Evolutionary conservation across 2,797 vertebrate genomes (phyloP), one percentile per base, ranked within the genome.

Genomic region (Discoglossus pictus): DNA sequence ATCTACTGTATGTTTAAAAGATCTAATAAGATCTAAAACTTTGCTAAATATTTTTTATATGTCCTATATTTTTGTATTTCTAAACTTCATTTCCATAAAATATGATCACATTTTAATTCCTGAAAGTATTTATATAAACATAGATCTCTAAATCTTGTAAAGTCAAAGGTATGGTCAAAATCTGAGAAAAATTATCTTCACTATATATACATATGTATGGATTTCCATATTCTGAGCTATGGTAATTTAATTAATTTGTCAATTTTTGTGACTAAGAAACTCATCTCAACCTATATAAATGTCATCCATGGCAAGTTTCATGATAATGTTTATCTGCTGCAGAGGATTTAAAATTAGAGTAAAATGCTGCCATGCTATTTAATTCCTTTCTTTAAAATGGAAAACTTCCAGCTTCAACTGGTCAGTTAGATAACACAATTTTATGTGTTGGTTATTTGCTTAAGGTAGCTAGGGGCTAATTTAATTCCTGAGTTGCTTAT

Each of bases 251-350:
- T 80, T 83, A 85, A 83, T 88, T 80, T 85, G 76, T 85, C 78
- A 82, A 75, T 12, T 87, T 88, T 87, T 81, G 73, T 80, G 81
- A 79, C 66, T 78, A 80, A 71, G 76, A 86, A 87, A 85, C 73
- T 84, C 82, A 85, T 84, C 80, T 61, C 80, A 84, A 80, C 82
- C 84, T 89, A 88, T 84, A 89, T 88, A 89, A 89, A 90, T 90
- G 89, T 90, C 85, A 91, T 84, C 82, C 86, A 87, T 88, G 84
- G 83, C 82, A 78, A 86, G 81, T 83, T 89, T 86, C 84, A 87
- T 88, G 84, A 87, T 89, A 87, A 88, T 89, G 83, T 87, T 88
- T 88, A 89, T 90, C 83, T 88, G 84, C 85, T 88, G 75, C 81
- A 79, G 80, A 88, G 82, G 75, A 82, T 83, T 89, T 84, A 74